Evolutionary conservation across 2,113 vertebrate genomes (phyloP).

Genomic region (Caretta caretta): DNA sequence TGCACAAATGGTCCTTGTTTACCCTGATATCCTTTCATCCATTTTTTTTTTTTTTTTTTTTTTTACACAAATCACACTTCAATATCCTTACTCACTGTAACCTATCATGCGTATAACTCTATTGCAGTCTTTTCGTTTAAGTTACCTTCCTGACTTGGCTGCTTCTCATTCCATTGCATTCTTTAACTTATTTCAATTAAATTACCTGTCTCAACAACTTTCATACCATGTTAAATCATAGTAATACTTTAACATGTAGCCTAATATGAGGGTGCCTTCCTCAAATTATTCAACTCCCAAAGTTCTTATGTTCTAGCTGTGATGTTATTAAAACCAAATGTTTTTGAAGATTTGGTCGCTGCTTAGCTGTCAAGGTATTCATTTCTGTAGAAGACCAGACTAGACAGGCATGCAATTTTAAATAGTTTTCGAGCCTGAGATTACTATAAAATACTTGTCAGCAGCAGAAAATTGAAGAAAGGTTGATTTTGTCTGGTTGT

Average conservation of each 20-base stretch:
- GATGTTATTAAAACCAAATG: background rate
- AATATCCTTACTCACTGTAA: background rate
- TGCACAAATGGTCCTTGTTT: background rate
- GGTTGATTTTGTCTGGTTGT: conserved; percentile 2
- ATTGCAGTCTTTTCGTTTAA: background rate
- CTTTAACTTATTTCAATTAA: conserved; percentile 9
- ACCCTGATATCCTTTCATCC: background rate
- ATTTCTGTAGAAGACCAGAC: background rate
- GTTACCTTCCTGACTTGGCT: background rate
- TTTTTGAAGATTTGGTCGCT: background rate
- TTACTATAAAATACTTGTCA: background rate
- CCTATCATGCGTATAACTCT: background rate
- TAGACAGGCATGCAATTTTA: background rate
- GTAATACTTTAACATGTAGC: conserved; percentile 3
- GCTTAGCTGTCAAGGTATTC: background rate
- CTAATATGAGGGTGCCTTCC: background rate
- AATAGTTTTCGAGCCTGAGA: background rate
- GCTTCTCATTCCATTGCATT: conserved; percentile 24
- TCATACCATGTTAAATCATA: conserved; percentile 9
- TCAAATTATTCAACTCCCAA: background rate
- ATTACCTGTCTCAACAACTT: conserved; percentile 10
- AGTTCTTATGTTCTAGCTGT: background rate
- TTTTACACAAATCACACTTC: background rate
- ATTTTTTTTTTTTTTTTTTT: background rate
- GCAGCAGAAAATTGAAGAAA: conserved; percentile 18